Conservation (phyloP, 2,113 vertebrate genomes). For the Hylia prasina region DNA sequence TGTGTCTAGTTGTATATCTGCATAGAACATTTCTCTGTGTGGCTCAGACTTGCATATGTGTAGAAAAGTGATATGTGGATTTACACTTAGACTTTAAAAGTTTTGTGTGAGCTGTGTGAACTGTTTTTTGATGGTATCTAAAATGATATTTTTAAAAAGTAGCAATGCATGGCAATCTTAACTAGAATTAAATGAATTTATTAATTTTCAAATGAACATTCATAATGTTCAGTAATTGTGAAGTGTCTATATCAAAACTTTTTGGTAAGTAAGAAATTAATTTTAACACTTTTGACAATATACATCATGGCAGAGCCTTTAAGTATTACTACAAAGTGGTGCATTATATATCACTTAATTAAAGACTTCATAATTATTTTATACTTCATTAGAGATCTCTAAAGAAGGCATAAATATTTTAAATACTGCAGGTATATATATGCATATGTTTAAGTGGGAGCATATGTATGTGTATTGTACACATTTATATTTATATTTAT, state of each 20-base stretch:
- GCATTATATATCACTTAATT: neutral
- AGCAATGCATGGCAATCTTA: neutral
- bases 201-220: neutral
- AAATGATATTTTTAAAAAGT: neutral
- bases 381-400: neutral
- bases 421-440: neutral
- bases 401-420: neutral
- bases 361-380: neutral
- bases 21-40: fast-evolving
- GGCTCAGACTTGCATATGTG: neutral
- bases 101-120: neutral
- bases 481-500: neutral
- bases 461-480: neutral
- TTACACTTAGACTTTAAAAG: neutral
- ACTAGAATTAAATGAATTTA: neutral
- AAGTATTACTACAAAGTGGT: neutral
- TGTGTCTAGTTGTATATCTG: neutral
- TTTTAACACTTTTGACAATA: neutral
- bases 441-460: neutral
- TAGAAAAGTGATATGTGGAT: neutral
- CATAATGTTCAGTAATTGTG: neutral
- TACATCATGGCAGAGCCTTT: neutral
- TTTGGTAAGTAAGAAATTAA: neutral
- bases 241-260: neutral
- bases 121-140: neutral